These are phyloP conservation scores for Clarias macrocephalus DNA, from an alignment of 2,113 vertebrate species.

Conservation along the genomic window DNA sequence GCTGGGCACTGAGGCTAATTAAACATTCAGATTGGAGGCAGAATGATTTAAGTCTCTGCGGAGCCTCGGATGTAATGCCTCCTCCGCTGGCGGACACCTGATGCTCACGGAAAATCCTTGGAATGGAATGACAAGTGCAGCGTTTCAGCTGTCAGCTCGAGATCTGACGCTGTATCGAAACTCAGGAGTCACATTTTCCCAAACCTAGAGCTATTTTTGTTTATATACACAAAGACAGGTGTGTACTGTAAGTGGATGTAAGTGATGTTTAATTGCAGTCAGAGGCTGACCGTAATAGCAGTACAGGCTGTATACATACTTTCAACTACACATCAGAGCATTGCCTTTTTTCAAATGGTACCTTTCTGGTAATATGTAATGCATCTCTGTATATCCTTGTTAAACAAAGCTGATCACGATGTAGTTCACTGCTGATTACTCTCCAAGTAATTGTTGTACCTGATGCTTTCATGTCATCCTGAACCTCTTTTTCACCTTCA, in stretches of 20 bases:
- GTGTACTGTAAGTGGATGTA: constrained; percentile 9
- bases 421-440: not conserved
- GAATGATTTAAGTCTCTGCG: constrained; percentile 18
- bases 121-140: constrained; percentile 34
- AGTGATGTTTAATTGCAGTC: not conserved
- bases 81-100: constrained; percentile 32
- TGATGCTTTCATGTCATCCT: not conserved
- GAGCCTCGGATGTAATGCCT: constrained; percentile 27
- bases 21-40: constrained; percentile 19
- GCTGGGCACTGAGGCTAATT: constrained; percentile 37
- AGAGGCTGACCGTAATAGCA: not conserved
- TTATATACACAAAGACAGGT: not conserved
- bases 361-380: not conserved
- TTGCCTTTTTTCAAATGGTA: not conserved
- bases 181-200: not conserved
- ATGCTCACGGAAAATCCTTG: constrained; percentile 8
- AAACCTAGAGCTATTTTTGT: not conserved
- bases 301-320: not conserved
- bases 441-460: not conserved
- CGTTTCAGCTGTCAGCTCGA: constrained; percentile 16
- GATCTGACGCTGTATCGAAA: not conserved
- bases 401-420: not conserved
- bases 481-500: not conserved
- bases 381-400: not conserved
- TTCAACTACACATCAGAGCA: not conserved